A percentile compares a stretch with the other conserved stretches of the same genome.
phyloP scores from a whole-genome alignment of 2,888 invertebrate species.

The Oxystoma pomonae region DNA sequence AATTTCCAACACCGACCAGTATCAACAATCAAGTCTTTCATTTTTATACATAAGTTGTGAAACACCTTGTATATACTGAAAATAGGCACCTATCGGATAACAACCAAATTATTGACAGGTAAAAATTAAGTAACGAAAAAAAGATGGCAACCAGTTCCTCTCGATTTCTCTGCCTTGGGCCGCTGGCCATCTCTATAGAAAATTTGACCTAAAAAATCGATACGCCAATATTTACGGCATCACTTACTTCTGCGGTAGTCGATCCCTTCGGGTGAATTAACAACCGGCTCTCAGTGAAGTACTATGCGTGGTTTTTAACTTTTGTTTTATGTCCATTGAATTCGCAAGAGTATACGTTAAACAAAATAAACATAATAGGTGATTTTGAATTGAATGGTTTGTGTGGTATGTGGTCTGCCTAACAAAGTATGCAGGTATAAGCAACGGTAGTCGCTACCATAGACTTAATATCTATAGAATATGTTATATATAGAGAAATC shows the following conservation, averaged over 20 bases:
- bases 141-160: background rate
- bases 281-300: background rate
- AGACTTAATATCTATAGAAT: too few relatives aligned
- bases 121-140: too few relatives aligned
- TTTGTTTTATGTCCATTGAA: background rate
- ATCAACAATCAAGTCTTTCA: too few relatives aligned
- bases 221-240: background rate
- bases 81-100: too few relatives aligned
- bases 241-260: background rate
- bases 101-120: too few relatives aligned
- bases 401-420: background rate
- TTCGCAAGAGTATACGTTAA: background rate
- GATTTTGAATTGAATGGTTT: background rate
- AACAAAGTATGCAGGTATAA: too few relatives aligned
- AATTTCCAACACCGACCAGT: too few relatives aligned
- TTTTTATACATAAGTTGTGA: too few relatives aligned
- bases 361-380: background rate
- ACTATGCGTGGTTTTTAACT: background rate
- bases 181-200: background rate
- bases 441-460: too few relatives aligned
- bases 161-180: background rate
- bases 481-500: too few relatives aligned
- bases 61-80: too few relatives aligned
- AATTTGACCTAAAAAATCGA: slow-evolving; percentile 1
- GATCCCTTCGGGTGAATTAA: background rate